A percentile compares a stretch with the other conserved stretches of the same genome.
Conservation (phyloP, 2,797 vertebrate genomes). For the Catharus ustulatus region DNA sequence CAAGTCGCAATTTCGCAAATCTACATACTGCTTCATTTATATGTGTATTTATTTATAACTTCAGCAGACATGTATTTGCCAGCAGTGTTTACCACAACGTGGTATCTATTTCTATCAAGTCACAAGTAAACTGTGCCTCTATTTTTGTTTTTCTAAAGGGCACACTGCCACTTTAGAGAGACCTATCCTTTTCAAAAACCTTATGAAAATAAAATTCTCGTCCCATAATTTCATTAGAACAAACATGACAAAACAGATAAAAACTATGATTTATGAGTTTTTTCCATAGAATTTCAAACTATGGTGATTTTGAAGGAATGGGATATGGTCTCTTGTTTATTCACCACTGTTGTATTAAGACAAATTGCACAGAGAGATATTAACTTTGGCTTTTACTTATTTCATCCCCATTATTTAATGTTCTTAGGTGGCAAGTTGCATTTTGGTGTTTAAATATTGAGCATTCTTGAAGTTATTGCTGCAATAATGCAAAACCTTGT, state of each 20-base stretch:
- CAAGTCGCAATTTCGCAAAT: background rate
- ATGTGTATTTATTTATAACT: background rate
- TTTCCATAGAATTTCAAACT: background rate
- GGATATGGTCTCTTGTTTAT: constrained; percentile 74
- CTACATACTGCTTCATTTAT: background rate
- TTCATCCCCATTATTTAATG: constrained; percentile 79
- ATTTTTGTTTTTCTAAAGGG: constrained; percentile 73
- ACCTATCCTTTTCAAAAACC: constrained; percentile 72
- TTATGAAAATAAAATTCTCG: constrained; percentile 12
- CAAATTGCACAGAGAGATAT: constrained; percentile 36
- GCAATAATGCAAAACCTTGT: constrained; percentile 78
- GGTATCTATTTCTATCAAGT: constrained; percentile 75
- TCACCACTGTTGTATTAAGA: constrained; percentile 29
- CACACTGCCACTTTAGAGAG: constrained; percentile 75
- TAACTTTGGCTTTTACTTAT: constrained; percentile 69
- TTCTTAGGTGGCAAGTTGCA: constrained; percentile 22
- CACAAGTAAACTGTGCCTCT: constrained; percentile 79
- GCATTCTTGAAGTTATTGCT: constrained; percentile 35
- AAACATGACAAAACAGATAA: background rate
- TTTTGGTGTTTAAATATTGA: constrained; percentile 41
- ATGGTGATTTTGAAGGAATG: constrained; percentile 61
- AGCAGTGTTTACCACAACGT: background rate
- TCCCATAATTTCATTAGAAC: background rate
- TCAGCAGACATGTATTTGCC: background rate
- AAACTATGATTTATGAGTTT: background rate